Evolutionary conservation across 2,888 invertebrate species (phyloP), one percentile per base, ranked within the genome.

Genomic region (Dendrolimus pini): DNA sequence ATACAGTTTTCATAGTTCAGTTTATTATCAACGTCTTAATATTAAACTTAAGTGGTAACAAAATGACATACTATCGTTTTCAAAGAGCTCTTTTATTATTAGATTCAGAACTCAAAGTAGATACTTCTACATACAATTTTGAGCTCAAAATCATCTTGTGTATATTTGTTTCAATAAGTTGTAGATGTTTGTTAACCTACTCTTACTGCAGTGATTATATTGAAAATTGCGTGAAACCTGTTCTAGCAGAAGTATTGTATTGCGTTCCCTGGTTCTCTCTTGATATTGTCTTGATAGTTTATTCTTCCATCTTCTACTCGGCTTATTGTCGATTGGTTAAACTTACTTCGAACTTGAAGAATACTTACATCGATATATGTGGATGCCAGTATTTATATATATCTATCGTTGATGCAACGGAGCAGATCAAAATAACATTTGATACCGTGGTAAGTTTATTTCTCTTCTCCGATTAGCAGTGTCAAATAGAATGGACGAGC

Each of bases 261-360:
- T 18, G 59, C 2, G 41, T 62, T n/a, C 56, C 61, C 7, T 52
- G 60, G 14, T 52, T 59, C 1, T 53, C 58, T 13, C 41, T 57
- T 1, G 63, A 65, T 56, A 54, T 61, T n/a, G 58, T 63, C 7
- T 54, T 63, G 1, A 18, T 63, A n/a, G 41, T 62, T 2, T 61
- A 61, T 53, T 63, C 59, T 53, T 62, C 60, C 41, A 56, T 59
- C 3, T 65, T 62, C 41, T 60, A 61, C 41, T 60, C 58, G 12
- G 55, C 58, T 7, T 62, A 59, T 14, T 56, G 59, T 41, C 58
- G 65, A n/a, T 56, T 65, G 41, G 53, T 53, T 9, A 60, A 57
- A 13, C 56, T 61, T 12, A 54, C 56, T 1, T 9, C 42, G 8
- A 52, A 55, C 2, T 52, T 65, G 7, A 52, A 56, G 54, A 54